These are phyloP conservation scores for Emydocephalus ijimae DNA, from an alignment of 2,113 vertebrate genomes.

Conservation along the genomic window DNA sequence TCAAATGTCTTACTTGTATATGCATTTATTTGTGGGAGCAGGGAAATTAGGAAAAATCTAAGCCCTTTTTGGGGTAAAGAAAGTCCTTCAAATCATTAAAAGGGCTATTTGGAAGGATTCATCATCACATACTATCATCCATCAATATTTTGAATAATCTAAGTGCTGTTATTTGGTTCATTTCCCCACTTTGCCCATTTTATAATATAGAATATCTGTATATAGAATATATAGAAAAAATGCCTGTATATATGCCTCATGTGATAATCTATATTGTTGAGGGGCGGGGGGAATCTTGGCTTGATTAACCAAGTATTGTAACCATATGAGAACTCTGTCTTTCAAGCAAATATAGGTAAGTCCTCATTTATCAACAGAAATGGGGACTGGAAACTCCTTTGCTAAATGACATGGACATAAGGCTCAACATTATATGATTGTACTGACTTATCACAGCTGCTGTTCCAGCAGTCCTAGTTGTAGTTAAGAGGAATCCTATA, in stretches of 20 bases:
- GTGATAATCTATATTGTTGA: background rate
- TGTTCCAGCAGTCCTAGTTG: background rate
- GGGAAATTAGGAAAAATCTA: background rate
- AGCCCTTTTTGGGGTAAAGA: background rate
- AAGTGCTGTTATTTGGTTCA: background rate
- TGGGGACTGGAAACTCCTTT: background rate
- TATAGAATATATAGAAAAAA: no score
- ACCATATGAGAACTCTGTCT: background rate
- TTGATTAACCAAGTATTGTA: background rate
- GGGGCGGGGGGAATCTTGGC: background rate
- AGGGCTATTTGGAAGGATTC: background rate
- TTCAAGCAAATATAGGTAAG: background rate
- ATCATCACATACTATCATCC: background rate
- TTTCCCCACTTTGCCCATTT: no score
- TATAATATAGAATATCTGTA: no score
- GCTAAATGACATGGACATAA: background rate
- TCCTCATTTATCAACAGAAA: background rate
- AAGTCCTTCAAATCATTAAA: background rate
- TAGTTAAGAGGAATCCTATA: background rate
- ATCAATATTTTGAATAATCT: background rate
- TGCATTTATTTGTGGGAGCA: background rate
- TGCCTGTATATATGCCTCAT: background rate
- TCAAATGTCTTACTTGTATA: background rate
- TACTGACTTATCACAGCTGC: background rate
- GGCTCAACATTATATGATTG: background rate